Percentiles rank a stretch among this genome's conserved stretches.
These are phyloP conservation scores for Rhinolophus sinicus DNA, from an alignment of 2,113 vertebrate genomes.

Conservation along the genomic window DNA sequence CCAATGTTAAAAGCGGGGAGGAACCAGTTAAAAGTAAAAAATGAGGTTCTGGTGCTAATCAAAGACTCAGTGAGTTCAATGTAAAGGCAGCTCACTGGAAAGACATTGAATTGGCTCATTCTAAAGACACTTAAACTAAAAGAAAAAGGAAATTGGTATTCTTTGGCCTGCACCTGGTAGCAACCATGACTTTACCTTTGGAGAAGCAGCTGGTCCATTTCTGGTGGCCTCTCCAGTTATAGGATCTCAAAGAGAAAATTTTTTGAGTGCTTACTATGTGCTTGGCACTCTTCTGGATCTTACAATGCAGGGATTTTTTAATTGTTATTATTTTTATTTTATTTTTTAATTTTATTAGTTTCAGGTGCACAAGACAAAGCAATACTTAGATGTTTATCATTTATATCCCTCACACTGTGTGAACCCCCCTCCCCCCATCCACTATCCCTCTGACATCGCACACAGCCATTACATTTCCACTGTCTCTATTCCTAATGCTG, in stretches of 20 bases:
- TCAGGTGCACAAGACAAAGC: no score
- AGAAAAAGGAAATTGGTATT: not conserved
- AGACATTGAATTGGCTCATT: not conserved
- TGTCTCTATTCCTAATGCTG: no score
- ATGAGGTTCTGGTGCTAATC: conserved; percentile 26
- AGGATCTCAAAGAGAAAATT: not conserved
- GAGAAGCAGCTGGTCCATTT: not conserved
- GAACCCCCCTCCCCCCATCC: no score
- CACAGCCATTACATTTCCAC: no score
- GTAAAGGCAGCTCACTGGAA: not conserved
- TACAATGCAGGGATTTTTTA: not conserved
- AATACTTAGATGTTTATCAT: no score
- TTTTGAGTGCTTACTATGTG: not conserved
- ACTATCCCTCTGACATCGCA: no score
- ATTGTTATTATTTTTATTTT: no score
- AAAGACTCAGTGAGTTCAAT: not conserved
- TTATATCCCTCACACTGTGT: no score
- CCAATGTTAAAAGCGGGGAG: not conserved
- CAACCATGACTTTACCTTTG: not conserved
- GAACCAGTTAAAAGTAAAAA: conserved; percentile 24
- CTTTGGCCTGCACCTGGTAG: not conserved
- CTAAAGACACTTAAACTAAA: conserved; percentile 17
- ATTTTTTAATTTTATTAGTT: no score
- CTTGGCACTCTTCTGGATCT: not conserved
- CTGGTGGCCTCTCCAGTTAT: not conserved